Conservation (phyloP, 2,888 invertebrate genomes). For the Caenorhabditis japonica region DNA sequence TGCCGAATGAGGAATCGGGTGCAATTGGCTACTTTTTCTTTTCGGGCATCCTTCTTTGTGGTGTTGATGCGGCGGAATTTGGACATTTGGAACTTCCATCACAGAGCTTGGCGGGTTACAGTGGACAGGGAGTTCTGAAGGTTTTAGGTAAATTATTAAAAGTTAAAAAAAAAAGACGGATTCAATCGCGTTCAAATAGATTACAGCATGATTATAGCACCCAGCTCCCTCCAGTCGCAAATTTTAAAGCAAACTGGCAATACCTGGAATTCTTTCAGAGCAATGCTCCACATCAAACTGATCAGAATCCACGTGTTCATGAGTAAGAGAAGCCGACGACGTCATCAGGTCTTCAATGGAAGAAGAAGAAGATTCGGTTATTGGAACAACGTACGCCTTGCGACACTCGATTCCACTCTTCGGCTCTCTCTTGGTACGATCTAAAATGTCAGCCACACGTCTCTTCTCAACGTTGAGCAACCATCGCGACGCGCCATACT, state of each 20-base stretch:
- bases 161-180: no score
- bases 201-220: no score
- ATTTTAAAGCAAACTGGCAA: no score
- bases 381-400: slow-evolving; percentile 29
- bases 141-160: no score
- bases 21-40: slow-evolving; percentile 4
- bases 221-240: no score
- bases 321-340: slow-evolving; percentile 29
- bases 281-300: slow-evolving; percentile 15
- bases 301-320: background rate
- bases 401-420: slow-evolving; percentile 22
- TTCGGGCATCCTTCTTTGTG: slow-evolving; percentile 43
- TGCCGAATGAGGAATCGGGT: slow-evolving; percentile 30
- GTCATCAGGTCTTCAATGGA: slow-evolving; percentile 31
- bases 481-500: slow-evolving; percentile 46
- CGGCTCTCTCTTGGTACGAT: slow-evolving; percentile 47
- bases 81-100: background rate
- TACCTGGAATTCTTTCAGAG: background rate
- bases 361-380: slow-evolving; percentile 22
- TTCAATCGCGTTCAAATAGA: no score
- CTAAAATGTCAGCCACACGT: slow-evolving; percentile 46
- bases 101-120: background rate
- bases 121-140: background rate
- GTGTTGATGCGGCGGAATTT: background rate
- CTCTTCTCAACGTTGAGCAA: slow-evolving; percentile 48